phyloP scores from a whole-genome alignment of 1,140 invertebrate genomes.

The Phthorimaea operculella region DNA sequence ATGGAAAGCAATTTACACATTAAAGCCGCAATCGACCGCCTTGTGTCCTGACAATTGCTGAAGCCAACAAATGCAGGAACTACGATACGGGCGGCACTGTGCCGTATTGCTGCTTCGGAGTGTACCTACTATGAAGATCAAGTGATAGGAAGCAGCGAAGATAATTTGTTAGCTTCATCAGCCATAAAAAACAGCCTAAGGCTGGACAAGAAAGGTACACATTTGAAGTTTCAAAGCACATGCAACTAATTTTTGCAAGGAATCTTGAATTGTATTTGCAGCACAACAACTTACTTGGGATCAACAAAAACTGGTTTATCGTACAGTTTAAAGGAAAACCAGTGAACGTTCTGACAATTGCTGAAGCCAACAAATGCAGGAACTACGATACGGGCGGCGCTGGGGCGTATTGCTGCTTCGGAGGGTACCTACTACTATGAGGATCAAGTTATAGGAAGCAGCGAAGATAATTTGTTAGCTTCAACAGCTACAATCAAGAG shows the following conservation, averaged over 20 bases:
- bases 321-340: no score
- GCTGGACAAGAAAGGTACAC: no score
- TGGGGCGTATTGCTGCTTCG: slow-evolving; percentile 35
- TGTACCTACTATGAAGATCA: neutral
- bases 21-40: neutral
- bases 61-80: slow-evolving; percentile 30
- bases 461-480: no score
- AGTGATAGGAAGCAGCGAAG: slow-evolving; percentile 6
- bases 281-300: no score
- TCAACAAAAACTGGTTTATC: no score
- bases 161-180: no score
- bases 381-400: slow-evolving; percentile 26
- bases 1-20: neutral
- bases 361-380: slow-evolving; percentile 31
- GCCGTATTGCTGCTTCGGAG: slow-evolving; percentile 31
- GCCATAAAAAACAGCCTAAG: no score
- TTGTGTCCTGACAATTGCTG: slow-evolving; percentile 26
- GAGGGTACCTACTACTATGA: neutral
- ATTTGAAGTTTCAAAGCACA: no score
- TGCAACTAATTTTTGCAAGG: no score
- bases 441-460: neutral
- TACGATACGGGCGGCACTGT: slow-evolving; percentile 29
- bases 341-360: slow-evolving; percentile 38
- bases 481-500: no score
- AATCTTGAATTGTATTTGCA: no score